A percentile compares a stretch with the other conserved stretches of the same genome.
Evolutionary conservation across 2,113 vertebrate genomes (phyloP).

Genomic region (rabbit (Oryctolagus cuniculus)): mOryCun1.1 NC_091440.1:55193501-55194000

Average conservation of each 20-base stretch:
- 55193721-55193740: neutral
- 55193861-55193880: neutral
- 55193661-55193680: neutral
- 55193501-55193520: no score
- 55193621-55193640: neutral
- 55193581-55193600: neutral
- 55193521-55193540: neutral
- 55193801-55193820: neutral
- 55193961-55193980: conserved; percentile 81
- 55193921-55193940: conserved; percentile 69
- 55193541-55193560: neutral
- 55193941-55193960: conserved; percentile 57
- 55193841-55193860: conserved; percentile 52
- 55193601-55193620: neutral
- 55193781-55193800: no score
- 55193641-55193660: conserved; percentile 4
- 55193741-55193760: neutral
- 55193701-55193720: neutral
- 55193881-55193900: neutral
- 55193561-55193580: neutral
- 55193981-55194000: conserved; percentile 79
- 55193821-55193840: neutral
- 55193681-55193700: neutral
- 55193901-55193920: conserved; percentile 61
- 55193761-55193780: neutral